phyloP scores from a whole-genome alignment of 2,888 invertebrate species.

The Tuta absoluta region DNA sequence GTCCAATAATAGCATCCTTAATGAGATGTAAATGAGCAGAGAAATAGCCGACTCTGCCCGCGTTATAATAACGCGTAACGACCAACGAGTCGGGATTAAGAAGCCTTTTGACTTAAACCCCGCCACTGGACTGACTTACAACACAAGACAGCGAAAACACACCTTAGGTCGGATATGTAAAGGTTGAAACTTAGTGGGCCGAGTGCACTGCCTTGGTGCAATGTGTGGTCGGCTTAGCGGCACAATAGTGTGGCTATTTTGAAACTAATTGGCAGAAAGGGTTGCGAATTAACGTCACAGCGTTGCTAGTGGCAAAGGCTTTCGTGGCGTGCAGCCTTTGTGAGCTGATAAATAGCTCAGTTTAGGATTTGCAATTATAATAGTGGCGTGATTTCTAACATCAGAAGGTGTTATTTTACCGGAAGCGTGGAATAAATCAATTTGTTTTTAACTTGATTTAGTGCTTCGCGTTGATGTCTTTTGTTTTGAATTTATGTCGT shows the following conservation, averaged over 20 bases:
- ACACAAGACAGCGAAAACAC: conserved; percentile 33
- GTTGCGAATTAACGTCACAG: conserved; percentile 80
- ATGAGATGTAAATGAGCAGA: conserved; percentile 82
- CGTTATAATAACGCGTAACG: conserved; percentile 82
- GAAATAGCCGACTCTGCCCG: conserved; percentile 74
- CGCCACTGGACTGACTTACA: conserved; percentile 63
- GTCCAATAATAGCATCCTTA: conserved; percentile 76
- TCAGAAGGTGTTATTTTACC: conserved; percentile 20
- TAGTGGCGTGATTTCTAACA: conserved; percentile 31
- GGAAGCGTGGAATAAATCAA: conserved; percentile 13
- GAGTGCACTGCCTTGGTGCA: conserved; percentile 57
- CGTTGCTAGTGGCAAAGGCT: conserved; percentile 29
- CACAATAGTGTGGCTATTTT: conserved; percentile 80
- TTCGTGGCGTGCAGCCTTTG: conserved; percentile 65
- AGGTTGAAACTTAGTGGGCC: conserved; percentile 41
- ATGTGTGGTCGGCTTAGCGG: conserved; percentile 67
- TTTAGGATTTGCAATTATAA: conserved; percentile 52
- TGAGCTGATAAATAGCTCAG: conserved; percentile 57
- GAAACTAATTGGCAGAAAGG: conserved; percentile 82
- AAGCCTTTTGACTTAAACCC: conserved; percentile 81
- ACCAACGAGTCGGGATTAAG: conserved; percentile 82
- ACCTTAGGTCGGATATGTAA: conserved; percentile 40
- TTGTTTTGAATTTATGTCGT: background rate
- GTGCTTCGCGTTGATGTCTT: conserved; percentile 4
- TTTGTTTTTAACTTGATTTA: conserved; percentile 10